These are phyloP conservation scores for Margarornis squamiger DNA, from an alignment of 2,797 vertebrate genomes.

Conservation along the genomic window DNA sequence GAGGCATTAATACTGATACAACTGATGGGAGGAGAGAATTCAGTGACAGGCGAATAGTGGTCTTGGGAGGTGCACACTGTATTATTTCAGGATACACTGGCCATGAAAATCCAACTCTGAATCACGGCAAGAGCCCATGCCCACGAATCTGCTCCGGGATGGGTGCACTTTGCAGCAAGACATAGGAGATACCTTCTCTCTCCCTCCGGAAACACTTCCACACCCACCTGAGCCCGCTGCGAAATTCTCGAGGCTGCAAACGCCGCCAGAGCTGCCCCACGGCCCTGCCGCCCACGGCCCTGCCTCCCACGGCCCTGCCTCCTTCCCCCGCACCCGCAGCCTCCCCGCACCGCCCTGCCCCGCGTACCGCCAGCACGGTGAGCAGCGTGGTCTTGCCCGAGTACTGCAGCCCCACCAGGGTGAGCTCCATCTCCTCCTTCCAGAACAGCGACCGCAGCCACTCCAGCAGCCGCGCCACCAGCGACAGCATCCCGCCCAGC, in stretches of 20 bases:
- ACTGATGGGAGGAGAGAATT: not conserved
- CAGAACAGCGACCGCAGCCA: conserved; percentile 81
- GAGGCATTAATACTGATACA: not conserved
- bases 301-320: not conserved
- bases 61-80: not conserved
- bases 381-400: conserved; percentile 82
- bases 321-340: not conserved
- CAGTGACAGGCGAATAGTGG: not conserved
- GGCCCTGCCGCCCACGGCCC: too few species aligned
- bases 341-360: not conserved
- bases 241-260: not conserved
- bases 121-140: too few species aligned
- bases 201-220: not conserved
- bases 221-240: not conserved
- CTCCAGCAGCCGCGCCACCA: conserved; percentile 79
- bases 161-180: not conserved
- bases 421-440: conserved; percentile 83
- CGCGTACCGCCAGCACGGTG: conserved; percentile 79
- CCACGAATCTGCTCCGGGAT: not conserved
- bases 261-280: not conserved
- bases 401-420: conserved; percentile 80
- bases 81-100: not conserved
- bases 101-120: not conserved
- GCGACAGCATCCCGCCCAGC: conserved; percentile 73
- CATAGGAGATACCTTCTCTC: not conserved